Percentiles rank a stretch among this genome's conserved stretches.
These are phyloP conservation scores for Macrobrachium nipponense DNA, from an alignment of 1,140 invertebrate genomes.

Conservation along the genomic window DNA sequence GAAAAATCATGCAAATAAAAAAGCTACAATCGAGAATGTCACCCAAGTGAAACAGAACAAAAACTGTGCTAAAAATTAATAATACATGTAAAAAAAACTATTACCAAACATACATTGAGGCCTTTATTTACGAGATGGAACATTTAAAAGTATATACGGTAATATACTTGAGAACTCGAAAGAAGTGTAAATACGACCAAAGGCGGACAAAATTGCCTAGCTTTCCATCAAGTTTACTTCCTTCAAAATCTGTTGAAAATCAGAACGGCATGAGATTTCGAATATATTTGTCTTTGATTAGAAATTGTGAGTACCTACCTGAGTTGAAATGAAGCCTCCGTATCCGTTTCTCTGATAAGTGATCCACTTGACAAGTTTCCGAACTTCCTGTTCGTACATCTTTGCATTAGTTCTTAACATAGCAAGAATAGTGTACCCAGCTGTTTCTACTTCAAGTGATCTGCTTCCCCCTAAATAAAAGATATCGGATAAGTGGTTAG, in stretches of 20 bases:
- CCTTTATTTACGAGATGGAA: too few species aligned
- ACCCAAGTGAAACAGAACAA: too few species aligned
- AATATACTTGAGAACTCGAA: too few species aligned
- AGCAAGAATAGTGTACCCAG: constrained; percentile 79
- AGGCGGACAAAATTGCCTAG: too few species aligned
- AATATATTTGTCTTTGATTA: too few species aligned
- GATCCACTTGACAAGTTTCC: constrained; percentile 44
- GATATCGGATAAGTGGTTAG: neutral
- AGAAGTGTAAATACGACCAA: too few species aligned
- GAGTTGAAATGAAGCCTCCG: constrained; percentile 28
- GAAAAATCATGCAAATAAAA: too few species aligned
- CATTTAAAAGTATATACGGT: too few species aligned
- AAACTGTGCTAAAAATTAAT: too few species aligned
- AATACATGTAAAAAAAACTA: too few species aligned
- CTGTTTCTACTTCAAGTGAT: constrained; percentile 78
- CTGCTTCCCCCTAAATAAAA: constrained; percentile 66
- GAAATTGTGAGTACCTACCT: neutral
- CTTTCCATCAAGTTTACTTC: neutral
- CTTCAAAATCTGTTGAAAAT: neutral
- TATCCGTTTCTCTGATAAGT: constrained; percentile 33
- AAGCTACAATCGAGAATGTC: too few species aligned
- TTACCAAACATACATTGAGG: too few species aligned
- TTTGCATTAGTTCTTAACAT: constrained; percentile 68
- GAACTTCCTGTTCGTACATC: neutral
- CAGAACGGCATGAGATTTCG: neutral